phyloP scores from a whole-genome alignment of 2,113 vertebrate species.

The Dasyurus viverrinus region DNA sequence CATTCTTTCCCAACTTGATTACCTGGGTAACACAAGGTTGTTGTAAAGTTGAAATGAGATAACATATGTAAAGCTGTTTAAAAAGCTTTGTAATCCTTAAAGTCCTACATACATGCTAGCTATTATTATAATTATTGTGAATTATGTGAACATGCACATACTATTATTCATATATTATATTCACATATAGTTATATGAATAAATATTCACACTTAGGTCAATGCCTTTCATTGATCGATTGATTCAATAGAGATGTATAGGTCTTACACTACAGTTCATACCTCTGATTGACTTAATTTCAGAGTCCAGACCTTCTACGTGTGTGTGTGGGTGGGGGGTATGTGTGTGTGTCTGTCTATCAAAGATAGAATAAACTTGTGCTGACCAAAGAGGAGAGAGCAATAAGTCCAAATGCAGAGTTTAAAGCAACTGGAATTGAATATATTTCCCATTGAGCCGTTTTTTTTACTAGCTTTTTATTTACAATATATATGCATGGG shows the following conservation, averaged over 20 bases:
- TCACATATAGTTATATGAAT: too few relatives aligned
- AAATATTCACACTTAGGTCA: neutral
- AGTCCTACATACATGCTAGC: neutral
- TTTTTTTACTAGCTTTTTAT: too few relatives aligned
- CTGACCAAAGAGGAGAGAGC: neutral
- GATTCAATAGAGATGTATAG: neutral
- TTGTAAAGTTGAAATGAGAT: constrained; percentile 1
- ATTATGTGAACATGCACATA: too few relatives aligned
- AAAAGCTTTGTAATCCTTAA: neutral
- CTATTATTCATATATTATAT: too few relatives aligned
- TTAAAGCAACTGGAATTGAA: rapidly evolving
- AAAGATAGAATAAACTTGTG: neutral
- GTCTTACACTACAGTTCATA: neutral
- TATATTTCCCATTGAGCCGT: rapidly evolving
- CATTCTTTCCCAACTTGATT: neutral
- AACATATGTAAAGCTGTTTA: neutral
- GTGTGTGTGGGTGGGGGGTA: rapidly evolving
- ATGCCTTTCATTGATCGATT: neutral
- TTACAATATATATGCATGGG: too few relatives aligned
- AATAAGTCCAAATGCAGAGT: rapidly evolving
- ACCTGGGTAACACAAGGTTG: neutral
- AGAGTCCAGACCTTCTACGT: neutral
- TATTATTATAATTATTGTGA: constrained; percentile 4
- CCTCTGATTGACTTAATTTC: neutral
- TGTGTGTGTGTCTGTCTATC: neutral